These are phyloP conservation scores for Sebastes hubbsi DNA, from an alignment of 2,797 vertebrate species.

Conservation along the genomic window DNA sequence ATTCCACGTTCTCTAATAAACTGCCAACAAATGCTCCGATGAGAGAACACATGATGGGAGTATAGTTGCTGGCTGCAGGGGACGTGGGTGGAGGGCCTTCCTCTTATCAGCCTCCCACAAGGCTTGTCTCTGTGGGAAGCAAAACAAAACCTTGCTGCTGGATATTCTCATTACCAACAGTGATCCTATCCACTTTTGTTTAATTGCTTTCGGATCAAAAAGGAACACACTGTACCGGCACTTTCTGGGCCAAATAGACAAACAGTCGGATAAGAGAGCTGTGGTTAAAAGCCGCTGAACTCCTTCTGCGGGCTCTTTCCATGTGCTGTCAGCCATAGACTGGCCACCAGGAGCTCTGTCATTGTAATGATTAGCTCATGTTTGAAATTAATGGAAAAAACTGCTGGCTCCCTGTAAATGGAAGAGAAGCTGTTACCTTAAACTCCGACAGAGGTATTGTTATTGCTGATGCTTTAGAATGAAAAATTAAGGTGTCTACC, in stretches of 20 bases:
- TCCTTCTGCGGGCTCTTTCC: background rate
- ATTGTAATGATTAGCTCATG: background rate
- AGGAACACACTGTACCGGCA: slow-evolving; percentile 4
- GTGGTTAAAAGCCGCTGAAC: background rate
- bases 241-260: background rate
- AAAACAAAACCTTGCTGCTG: slow-evolving; percentile 33
- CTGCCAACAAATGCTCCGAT: background rate
- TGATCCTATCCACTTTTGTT: slow-evolving; percentile 8
- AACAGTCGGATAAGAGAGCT: background rate
- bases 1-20: background rate
- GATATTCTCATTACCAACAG: slow-evolving; percentile 25
- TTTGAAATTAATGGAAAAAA: background rate
- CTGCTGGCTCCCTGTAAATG: background rate
- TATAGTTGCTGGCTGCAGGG: background rate
- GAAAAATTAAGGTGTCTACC: slow-evolving; percentile 9
- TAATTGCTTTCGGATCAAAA: background rate
- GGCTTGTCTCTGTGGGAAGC: slow-evolving; percentile 34
- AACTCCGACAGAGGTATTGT: background rate
- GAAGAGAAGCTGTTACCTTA: background rate
- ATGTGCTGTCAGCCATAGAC: background rate
- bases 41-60: background rate
- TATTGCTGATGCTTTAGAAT: background rate
- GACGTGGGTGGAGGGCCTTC: slow-evolving; percentile 15
- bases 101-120: slow-evolving; percentile 44
- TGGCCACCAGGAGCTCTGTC: background rate